These are phyloP conservation scores for Neelides folsomi DNA, from an alignment of 2,888 invertebrate genomes.

Conservation along the genomic window DNA sequence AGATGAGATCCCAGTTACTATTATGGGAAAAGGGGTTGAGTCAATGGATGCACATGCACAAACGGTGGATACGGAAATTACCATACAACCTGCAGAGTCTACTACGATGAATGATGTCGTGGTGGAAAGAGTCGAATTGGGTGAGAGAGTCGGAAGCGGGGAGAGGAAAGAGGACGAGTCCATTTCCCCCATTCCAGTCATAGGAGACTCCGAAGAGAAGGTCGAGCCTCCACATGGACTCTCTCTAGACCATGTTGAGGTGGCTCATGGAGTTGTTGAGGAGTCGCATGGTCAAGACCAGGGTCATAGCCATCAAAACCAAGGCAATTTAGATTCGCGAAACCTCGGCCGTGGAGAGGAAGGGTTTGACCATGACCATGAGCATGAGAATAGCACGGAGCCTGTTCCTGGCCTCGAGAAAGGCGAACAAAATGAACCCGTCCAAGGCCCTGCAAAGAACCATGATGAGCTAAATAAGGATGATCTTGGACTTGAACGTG, in stretches of 20 bases:
- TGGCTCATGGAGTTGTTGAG: no score
- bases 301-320: no score
- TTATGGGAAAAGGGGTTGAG: no score
- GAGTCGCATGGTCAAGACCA: no score
- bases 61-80: not conserved
- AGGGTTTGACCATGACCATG: no score
- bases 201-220: not conserved
- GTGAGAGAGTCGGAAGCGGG: not conserved
- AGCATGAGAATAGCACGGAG: no score
- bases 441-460: not conserved
- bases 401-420: not conserved
- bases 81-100: not conserved
- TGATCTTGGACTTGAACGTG: not conserved
- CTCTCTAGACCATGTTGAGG: no score
- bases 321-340: no score
- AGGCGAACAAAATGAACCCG: not conserved
- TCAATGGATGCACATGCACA: no score
- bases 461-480: constrained; percentile 3
- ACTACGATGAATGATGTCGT: not conserved
- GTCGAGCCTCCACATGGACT: no score
- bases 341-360: no score
- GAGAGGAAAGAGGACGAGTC: not conserved
- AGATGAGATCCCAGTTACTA: no score
- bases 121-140: not conserved
- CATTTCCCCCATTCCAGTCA: not conserved